phyloP scores from a whole-genome alignment of 2,113 vertebrate genomes.

The Tursiops truncatus region DNA sequence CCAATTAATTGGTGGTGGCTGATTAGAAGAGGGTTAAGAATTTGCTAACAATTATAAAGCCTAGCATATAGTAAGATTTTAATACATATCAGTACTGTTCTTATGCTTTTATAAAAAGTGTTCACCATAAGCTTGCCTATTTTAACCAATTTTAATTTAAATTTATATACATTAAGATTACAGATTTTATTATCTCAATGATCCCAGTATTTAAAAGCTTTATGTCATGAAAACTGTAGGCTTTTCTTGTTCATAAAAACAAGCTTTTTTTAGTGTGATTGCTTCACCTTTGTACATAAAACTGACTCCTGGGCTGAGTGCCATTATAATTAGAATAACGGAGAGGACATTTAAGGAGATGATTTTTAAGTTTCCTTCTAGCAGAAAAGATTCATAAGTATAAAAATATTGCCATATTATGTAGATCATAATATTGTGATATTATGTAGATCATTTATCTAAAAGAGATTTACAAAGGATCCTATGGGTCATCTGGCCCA shows the following conservation, averaged over 20 bases:
- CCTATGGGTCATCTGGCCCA: background rate
- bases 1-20: background rate
- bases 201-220: conserved; percentile 23
- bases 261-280: background rate
- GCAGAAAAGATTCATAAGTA: background rate
- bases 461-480: background rate
- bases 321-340: background rate
- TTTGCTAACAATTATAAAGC: background rate
- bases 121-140: background rate
- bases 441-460: background rate
- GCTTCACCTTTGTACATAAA: background rate
- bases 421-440: background rate
- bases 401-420: background rate
- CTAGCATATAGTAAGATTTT: background rate
- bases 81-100: background rate
- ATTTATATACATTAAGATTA: background rate
- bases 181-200: background rate
- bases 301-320: background rate
- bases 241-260: background rate
- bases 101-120: background rate
- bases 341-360: background rate
- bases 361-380: background rate
- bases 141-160: conserved; percentile 17
- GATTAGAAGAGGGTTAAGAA: background rate
- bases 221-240: background rate